Evolutionary conservation across 2,888 invertebrate species (phyloP), one percentile per base, ranked within the genome.

Genomic region (Calameuta pallipes): DNA sequence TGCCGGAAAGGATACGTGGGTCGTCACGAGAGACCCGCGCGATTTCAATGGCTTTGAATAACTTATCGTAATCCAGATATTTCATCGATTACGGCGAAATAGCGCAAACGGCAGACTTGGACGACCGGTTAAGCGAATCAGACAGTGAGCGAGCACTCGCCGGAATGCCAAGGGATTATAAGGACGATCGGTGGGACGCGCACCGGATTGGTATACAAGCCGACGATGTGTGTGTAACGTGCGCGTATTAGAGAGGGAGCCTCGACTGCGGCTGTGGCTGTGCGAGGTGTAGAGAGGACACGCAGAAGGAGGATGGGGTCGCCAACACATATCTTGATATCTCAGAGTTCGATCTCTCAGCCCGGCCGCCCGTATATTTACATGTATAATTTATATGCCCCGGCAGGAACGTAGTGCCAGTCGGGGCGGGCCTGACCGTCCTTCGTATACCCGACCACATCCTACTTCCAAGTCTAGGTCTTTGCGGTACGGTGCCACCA

Each of bases 341-440:
- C 89, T 86, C 80, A 82, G 83, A 80, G 83, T 89, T 90, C 86
- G 88, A 90, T 90, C 90, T 89, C 84, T 83, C 80, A 85, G 81
- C 82, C 75, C 69, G 85, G 84, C 85, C 83, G 89, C 83, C 85
- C 87, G 88, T 90, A 89, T 90, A 90, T 90, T 90, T 90, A 90
- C 89, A 90, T 90, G 89, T 89, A 90, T 90, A 90, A 90, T 90
- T 90, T 89, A 90, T 90, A 89, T 90, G 89, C 87, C 87, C 86
- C 85, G 84, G 82, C 77, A 75, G 75, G 84, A 81, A 82, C 82
- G 82, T 79, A 83, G 82, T 80, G 83, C 76, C 78, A 78, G 83
- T 79, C 78, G 80, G 83, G 85, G 84, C 85, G 78, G 75, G 74
- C 37, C 41, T 41, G 73, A 74, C 79, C 80, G 69, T 82, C 80